Conservation (phyloP, 1,140 invertebrate genomes). For the Tribolium castaneum region DNA sequence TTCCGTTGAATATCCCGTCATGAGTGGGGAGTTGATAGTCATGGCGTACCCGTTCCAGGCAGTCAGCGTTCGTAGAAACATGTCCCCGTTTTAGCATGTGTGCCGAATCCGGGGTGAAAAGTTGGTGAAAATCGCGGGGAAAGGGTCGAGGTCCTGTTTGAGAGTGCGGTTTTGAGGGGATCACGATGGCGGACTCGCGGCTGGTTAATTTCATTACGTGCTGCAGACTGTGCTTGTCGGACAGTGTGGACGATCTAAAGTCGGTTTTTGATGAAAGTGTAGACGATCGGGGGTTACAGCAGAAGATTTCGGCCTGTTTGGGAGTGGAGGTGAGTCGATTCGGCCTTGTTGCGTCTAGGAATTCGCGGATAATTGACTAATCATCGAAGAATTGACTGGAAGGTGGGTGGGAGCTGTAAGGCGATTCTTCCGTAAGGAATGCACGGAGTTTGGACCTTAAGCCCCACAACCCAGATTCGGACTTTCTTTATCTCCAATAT, state of each 20-base stretch:
- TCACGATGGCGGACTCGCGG: slow-evolving; percentile 47
- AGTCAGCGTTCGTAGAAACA: slow-evolving; percentile 26
- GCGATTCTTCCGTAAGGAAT: slow-evolving; percentile 42
- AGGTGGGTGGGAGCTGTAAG: slow-evolving; percentile 38
- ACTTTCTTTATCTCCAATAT: background rate
- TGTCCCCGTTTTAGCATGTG: slow-evolving; percentile 1
- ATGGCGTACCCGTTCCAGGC: slow-evolving; percentile 43
- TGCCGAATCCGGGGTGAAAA: slow-evolving; percentile 2
- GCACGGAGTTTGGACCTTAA: slow-evolving; percentile 52
- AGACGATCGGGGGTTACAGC: slow-evolving; percentile 45
- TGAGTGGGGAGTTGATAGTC: slow-evolving; percentile 16
- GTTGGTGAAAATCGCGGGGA: background rate
- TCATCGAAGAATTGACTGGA: slow-evolving; percentile 18
- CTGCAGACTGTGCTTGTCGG: slow-evolving; percentile 59
- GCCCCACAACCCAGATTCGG: background rate
- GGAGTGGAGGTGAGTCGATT: slow-evolving; percentile 55
- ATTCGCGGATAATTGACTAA: slow-evolving; percentile 25
- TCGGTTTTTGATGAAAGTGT: slow-evolving; percentile 55
- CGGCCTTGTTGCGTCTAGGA: slow-evolving; percentile 1
- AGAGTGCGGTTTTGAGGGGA: background rate
- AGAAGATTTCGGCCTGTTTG: slow-evolving; percentile 53
- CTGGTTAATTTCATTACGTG: slow-evolving; percentile 53
- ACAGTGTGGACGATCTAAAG: slow-evolving; percentile 55
- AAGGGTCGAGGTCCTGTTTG: background rate
- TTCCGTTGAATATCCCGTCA: slow-evolving; percentile 25